Evolutionary conservation across 2,797 vertebrate species (phyloP), one percentile per base, ranked within the genome.

Genomic region (Sparus aurata): DNA sequence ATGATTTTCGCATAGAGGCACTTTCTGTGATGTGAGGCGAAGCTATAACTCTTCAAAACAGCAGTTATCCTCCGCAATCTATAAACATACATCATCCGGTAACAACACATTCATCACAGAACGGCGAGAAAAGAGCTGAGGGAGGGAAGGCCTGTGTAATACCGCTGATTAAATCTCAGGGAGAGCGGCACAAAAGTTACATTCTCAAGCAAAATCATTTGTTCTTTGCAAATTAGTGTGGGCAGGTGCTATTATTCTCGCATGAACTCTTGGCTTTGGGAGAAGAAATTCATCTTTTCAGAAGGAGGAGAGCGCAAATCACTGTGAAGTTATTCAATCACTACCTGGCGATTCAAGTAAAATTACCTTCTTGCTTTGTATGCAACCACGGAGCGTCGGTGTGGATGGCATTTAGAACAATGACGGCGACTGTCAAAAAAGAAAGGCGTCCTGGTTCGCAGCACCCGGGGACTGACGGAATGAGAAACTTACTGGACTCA

Each of bases 1-100:
- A 91, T 93, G 89, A 95, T 95, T 93, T 95, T 92, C 47, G 89
- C 93, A 92, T 79, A 85, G 95, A 94, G 73, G 94, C 90, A 82
- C 89, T 95, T 94, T 74, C 75, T 57, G 88, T 88, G 87, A 91
- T 93, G 72, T 89, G 87, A 87, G 88, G 88, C 88, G 90, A 95
- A 96, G 95, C 93, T 92, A 94, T 97, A 97, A 96, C 91, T 96
- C 95, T 95, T 95, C 94, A 95, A 94, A 87, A 94, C 85, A 91
- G 93, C 86, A 88, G 91, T 93, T 95, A 95, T 96, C 95, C 93
- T 87, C 45, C 59, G 91, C 94, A 95, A 97, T 96, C 94, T 96
- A 91, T 92, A 90, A 90, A 89, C 95, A 95, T 95, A 95, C 92
- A 96, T 97, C 95, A 97, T 95, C 86, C 79, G 86, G 89, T 89